phyloP scores from a whole-genome alignment of 2,797 vertebrate genomes.

The Rhyacichthys aspro region DNA sequence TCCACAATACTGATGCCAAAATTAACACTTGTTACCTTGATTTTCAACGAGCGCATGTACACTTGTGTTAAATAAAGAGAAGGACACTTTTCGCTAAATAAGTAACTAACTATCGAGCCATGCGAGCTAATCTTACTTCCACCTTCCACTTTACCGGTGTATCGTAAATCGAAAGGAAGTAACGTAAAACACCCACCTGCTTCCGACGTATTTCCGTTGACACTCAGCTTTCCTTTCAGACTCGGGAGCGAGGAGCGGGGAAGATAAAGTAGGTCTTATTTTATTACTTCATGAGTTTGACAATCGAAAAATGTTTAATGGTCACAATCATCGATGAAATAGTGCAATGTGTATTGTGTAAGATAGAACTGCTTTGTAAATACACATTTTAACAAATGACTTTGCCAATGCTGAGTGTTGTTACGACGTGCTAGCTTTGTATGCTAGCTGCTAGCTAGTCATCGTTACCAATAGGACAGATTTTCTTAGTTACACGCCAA shows the following conservation, averaged over 20 bases:
- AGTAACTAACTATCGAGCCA: background rate
- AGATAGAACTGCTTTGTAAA: background rate
- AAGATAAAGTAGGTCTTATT: conserved; percentile 39
- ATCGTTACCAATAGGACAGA: conserved; percentile 11
- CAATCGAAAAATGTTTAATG: too few species aligned
- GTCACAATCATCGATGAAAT: fast-evolving
- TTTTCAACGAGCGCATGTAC: conserved; percentile 6
- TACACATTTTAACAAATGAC: conserved; percentile 37
- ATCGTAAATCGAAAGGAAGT: conserved; percentile 25
- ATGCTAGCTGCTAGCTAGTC: conserved; percentile 26
- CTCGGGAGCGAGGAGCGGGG: conserved; percentile 26
- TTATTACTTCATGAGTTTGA: too few species aligned
- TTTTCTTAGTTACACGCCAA: background rate
- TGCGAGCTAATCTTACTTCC: conserved; percentile 46
- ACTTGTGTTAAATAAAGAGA: background rate
- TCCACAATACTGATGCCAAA: conserved; percentile 10
- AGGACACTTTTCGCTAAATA: background rate
- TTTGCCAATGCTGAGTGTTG: conserved; percentile 47
- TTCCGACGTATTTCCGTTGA: conserved; percentile 49
- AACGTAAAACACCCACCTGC: conserved; percentile 21
- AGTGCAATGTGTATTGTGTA: background rate
- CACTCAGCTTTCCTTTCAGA: conserved; percentile 38
- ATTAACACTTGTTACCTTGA: background rate
- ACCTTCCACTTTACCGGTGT: conserved; percentile 55
- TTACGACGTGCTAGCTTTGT: conserved; percentile 23